Evolutionary conservation across 2,797 vertebrate species (phyloP), one percentile per base, ranked within the genome.

Genomic region (Macroramphosus scolopax): DNA sequence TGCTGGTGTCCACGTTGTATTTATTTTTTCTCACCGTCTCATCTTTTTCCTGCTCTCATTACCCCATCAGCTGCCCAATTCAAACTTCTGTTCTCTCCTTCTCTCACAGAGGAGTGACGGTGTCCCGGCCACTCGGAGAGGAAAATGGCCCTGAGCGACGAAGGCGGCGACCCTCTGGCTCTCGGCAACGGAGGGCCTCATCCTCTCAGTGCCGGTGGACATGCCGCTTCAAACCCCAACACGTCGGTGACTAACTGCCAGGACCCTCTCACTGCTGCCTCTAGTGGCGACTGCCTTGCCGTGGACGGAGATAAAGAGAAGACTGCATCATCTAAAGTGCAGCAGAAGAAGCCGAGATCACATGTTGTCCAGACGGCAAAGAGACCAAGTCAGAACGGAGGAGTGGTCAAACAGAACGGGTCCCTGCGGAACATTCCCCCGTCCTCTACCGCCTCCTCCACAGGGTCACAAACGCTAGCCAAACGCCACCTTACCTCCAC

Each of bases 71-170:
- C n/a, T n/a, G n/a, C 25, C 10, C 3, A 31, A 3, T 3, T 22
- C 20, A 22, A 22, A 22, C 20, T 16, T 44, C 5, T 46, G 6
- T 17, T 46, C 25, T 17, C 20, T 22, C 40, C 22, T 33, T 39
- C 15, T 50, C 55, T 38, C 49, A 17, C 63, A 85, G 85, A 90
- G 86, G 51, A 72, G 59, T 77, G 63, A 58, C 18, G 0, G 62
- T 56, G 60, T 64, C 51, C 13, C 55, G 37, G 20, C 70, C 78
- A 70, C 25, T 56, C 38, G 67, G 51, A 68, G 58, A 66, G 30
- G 53, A 92, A 79, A 73, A 95, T 97, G 95, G 93, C 94, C 41
- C 80, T 94, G 85, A 94, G 84, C 45, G 88, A 80, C 2, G 41
- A 76, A 16, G 84, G 68, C 18, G 46, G 51, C 5, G 91, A 93